Evolutionary conservation across 1,140 invertebrate genomes (phyloP).

Genomic region (Prorops nasuta): DNA sequence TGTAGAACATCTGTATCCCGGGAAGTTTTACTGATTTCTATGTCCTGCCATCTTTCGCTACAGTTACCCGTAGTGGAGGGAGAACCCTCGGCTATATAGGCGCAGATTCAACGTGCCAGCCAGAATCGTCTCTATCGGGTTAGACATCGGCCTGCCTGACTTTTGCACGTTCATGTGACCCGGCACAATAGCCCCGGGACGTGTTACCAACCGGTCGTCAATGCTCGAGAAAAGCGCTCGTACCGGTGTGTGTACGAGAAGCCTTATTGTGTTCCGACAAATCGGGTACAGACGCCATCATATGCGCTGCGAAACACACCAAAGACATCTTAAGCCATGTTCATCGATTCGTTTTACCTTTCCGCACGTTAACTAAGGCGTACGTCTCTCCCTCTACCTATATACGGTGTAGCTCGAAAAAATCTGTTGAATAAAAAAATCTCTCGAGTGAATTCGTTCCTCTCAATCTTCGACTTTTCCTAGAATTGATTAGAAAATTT

Average conservation of each 20-base stretch:
- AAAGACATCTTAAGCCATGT: too few species aligned
- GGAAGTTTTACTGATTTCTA: slow-evolving; percentile 28
- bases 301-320: too few species aligned
- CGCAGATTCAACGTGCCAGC: slow-evolving; percentile 3
- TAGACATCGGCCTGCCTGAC: slow-evolving; percentile 5
- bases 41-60: slow-evolving; percentile 8
- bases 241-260: background rate
- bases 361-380: too few species aligned
- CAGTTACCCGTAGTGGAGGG: background rate
- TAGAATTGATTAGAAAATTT: too few species aligned
- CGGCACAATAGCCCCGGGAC: slow-evolving; percentile 7
- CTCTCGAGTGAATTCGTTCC: too few species aligned
- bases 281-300: slow-evolving; percentile 12
- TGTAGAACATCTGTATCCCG: slow-evolving; percentile 46
- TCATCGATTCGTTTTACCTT: too few species aligned
- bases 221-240: slow-evolving; percentile 15
- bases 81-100: background rate
- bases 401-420: too few species aligned
- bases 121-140: slow-evolving; percentile 8
- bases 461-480: too few species aligned
- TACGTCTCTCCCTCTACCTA: too few species aligned
- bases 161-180: slow-evolving; percentile 13
- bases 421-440: too few species aligned
- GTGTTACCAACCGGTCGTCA: slow-evolving; percentile 5
- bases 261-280: slow-evolving; percentile 21